A percentile compares a stretch with the other conserved stretches of the same genome.
phyloP scores from a whole-genome alignment of 2,888 invertebrate genomes.

The Sthenelais limicola region DNA sequence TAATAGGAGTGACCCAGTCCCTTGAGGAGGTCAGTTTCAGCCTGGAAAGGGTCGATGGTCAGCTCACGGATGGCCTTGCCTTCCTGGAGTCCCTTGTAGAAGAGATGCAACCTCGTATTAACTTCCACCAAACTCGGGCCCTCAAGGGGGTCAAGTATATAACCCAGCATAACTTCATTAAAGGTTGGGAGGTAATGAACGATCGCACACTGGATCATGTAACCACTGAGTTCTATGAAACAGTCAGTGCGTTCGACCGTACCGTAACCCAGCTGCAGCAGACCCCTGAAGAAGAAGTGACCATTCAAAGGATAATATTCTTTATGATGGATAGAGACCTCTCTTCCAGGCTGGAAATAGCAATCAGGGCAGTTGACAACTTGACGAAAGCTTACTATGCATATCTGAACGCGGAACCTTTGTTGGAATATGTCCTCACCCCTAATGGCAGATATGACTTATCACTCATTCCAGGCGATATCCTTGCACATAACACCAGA shows the following conservation, averaged over 20 bases:
- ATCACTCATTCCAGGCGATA: slow-evolving; percentile 20
- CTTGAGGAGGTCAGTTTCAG: slow-evolving; percentile 33
- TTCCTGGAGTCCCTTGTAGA: slow-evolving; percentile 4
- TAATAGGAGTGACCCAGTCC: slow-evolving; percentile 18
- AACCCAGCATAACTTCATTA: slow-evolving; percentile 37
- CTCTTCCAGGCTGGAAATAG: slow-evolving; percentile 21
- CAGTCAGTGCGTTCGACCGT: slow-evolving; percentile 30
- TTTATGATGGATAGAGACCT: slow-evolving; percentile 39
- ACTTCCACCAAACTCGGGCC: slow-evolving; percentile 26
- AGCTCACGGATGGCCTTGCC: slow-evolving; percentile 9
- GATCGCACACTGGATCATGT: slow-evolving; percentile 34
- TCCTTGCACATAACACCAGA: slow-evolving; percentile 17
- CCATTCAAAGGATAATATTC: slow-evolving; percentile 1
- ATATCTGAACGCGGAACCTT: slow-evolving; percentile 34
- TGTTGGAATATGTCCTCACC: slow-evolving; percentile 35
- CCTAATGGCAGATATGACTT: slow-evolving; percentile 33
- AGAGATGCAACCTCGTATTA: slow-evolving; percentile 29
- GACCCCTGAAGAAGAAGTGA: neutral
- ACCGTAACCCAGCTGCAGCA: slow-evolving; percentile 27
- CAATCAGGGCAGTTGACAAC: slow-evolving; percentile 37
- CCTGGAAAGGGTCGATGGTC: slow-evolving; percentile 26
- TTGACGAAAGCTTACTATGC: slow-evolving; percentile 39
- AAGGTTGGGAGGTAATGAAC: slow-evolving; percentile 40
- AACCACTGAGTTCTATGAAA: slow-evolving; percentile 40
- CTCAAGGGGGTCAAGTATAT: slow-evolving; percentile 39